Evolutionary conservation across 2,888 invertebrate genomes (phyloP).

Genomic region (Pegoplata infirma): DNA sequence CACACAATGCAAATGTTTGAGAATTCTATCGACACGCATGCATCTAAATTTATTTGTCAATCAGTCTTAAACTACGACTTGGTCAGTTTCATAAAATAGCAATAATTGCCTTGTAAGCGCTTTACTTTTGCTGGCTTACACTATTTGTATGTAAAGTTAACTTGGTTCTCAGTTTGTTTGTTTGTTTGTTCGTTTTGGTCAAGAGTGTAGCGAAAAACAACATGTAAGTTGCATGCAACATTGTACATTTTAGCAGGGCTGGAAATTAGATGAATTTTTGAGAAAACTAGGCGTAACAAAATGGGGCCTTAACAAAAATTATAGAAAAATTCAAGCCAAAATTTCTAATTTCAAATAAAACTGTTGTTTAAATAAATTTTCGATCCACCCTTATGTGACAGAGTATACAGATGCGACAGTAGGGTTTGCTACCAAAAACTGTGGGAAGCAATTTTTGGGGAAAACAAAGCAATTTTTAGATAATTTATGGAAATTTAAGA

Average conservation of each 20-base stretch:
- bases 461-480: too few relatives aligned
- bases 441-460: too few relatives aligned
- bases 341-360: too few relatives aligned
- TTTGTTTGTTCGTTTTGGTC: constrained; percentile 24
- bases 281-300: background rate
- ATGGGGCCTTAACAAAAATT: too few relatives aligned
- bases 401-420: too few relatives aligned
- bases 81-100: constrained; percentile 63
- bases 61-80: constrained; percentile 64
- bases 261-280: background rate
- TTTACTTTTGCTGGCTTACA: constrained; percentile 45
- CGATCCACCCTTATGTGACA: too few relatives aligned
- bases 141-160: background rate
- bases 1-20: constrained; percentile 57
- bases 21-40: constrained; percentile 64
- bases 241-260: constrained; percentile 29
- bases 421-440: too few relatives aligned
- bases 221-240: constrained; percentile 56
- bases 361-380: too few relatives aligned
- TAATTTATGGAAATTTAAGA: too few relatives aligned
- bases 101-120: constrained; percentile 64
- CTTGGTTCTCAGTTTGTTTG: background rate
- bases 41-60: constrained; percentile 64
- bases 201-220: constrained; percentile 23
- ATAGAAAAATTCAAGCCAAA: too few relatives aligned